These are phyloP conservation scores for Sarcophilus harrisii DNA, from an alignment of 2,797 vertebrate genomes.

Conservation along the genomic window DNA sequence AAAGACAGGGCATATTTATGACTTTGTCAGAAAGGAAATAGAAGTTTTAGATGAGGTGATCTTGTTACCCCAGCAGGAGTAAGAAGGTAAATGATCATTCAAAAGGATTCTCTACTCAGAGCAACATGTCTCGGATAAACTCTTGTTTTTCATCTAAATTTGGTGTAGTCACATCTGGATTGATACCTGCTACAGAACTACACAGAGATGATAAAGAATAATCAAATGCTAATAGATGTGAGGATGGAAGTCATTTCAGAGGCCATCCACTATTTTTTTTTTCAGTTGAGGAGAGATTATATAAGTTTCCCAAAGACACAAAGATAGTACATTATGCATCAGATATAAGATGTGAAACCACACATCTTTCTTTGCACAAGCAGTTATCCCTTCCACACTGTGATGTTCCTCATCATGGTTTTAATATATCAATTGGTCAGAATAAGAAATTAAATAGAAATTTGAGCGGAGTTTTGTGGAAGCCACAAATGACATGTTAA, in stretches of 20 bases:
- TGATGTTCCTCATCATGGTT: no score
- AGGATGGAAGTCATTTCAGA: not conserved
- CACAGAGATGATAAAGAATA: not conserved
- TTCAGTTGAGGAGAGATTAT: not conserved
- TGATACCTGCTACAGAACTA: not conserved
- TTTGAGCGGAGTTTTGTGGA: no score
- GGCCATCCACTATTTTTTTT: not conserved
- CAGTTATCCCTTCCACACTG: no score
- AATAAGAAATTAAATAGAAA: no score
- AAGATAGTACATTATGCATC: not conserved
- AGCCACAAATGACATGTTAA: no score
- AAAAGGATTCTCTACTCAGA: not conserved
- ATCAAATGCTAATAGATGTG: not conserved
- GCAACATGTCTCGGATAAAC: not conserved
- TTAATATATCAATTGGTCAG: no score
- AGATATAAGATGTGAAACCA: not conserved
- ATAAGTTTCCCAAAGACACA: not conserved
- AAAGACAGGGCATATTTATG: not conserved
- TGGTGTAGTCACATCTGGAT: not conserved
- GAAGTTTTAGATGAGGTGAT: not conserved
- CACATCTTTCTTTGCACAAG: not conserved
- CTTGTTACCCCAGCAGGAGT: not conserved
- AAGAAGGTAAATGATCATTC: not conserved
- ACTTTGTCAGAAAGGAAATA: not conserved
- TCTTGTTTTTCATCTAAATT: not conserved